Conservation (phyloP, 2,797 vertebrate genomes). For the Gastrophryne carolinensis region DNA sequence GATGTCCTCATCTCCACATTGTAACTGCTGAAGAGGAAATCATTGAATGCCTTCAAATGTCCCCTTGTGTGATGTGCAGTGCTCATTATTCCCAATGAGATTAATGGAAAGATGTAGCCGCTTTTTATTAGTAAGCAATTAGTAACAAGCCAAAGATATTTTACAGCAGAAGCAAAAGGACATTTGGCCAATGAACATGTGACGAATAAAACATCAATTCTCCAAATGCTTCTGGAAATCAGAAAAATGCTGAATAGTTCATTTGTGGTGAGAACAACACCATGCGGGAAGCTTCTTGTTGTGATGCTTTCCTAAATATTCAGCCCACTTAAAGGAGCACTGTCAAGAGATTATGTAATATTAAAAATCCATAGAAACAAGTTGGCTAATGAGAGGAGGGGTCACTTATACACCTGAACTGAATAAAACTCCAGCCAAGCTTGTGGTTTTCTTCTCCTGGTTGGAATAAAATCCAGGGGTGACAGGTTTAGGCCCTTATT, state of each 20-base stretch:
- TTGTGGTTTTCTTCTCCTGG: too few species aligned
- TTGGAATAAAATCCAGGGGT: too few species aligned
- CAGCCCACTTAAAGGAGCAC: too few species aligned
- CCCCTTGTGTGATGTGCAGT: conserved; percentile 25
- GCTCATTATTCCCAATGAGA: conserved; percentile 41
- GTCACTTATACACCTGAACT: too few species aligned
- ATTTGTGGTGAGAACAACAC: background rate
- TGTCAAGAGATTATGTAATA: too few species aligned
- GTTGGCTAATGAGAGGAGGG: too few species aligned
- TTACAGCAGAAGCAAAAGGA: conserved; percentile 4
- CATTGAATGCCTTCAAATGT: conserved; percentile 27
- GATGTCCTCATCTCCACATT: background rate
- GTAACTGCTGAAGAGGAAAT: conserved; percentile 24
- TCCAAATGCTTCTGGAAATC: background rate
- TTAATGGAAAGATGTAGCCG: conserved; percentile 34
- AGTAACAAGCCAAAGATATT: conserved; percentile 30
- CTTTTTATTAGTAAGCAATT: conserved; percentile 36
- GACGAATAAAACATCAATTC: conserved; percentile 34
- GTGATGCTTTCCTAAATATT: too few species aligned
- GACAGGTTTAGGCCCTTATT: too few species aligned
- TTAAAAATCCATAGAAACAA: too few species aligned
- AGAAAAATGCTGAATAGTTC: conserved; percentile 23
- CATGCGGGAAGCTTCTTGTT: background rate
- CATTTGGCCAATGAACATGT: conserved; percentile 23
- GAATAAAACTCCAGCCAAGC: too few species aligned